Evolutionary conservation across 2,888 invertebrate genomes (phyloP), one percentile per base, ranked within the genome.

Genomic region (Plagiodera versicolora): DNA sequence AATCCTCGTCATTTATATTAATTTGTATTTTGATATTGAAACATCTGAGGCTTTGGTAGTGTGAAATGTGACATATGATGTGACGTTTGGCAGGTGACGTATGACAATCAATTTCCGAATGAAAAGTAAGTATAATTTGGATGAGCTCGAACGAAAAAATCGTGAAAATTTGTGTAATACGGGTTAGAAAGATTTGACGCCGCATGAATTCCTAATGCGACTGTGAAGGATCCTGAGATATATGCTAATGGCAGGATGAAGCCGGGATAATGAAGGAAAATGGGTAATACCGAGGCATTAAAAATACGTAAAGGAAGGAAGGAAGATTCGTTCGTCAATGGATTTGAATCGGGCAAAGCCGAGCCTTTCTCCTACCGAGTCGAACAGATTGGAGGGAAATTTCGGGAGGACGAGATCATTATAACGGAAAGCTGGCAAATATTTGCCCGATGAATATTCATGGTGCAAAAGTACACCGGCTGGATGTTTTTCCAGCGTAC

Each of bases 391-490:
- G 69, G 68, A 70, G 66, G 66, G 74, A 44, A 30, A 49, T 49
- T 20, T 57, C 62, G 58, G 58, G 70, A 68, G 74, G 75, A 75
- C 75, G 39, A 8, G 74, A 76, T 78, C 76, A 75, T 77, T 77
- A 78, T 77, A 78, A 78, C 17, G 78, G 77, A 78, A 76, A 75
- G 76, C 74, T 70, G 72, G 77, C 78, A 79, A 79, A 79, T 79
- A 78, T 79, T 79, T 78, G 75, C 75, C 71, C 69, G 77, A 69
- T 79, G 79, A 79, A 79, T 79, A 79, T 79, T 78, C 77, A 79
- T 79, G 79, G 78, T 67, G 67, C 68, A 66, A 69, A 75, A 75
- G 75, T 73, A 76, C 77, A 76, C 76, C 75, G 77, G 73, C 76
- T 39, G 24, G 24, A 24, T 77, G 77, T 77, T 77, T 77, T 77